These are phyloP conservation scores for Ictalurus punctatus DNA, from an alignment of 2,113 vertebrate genomes.

Conservation along the genomic window DNA sequence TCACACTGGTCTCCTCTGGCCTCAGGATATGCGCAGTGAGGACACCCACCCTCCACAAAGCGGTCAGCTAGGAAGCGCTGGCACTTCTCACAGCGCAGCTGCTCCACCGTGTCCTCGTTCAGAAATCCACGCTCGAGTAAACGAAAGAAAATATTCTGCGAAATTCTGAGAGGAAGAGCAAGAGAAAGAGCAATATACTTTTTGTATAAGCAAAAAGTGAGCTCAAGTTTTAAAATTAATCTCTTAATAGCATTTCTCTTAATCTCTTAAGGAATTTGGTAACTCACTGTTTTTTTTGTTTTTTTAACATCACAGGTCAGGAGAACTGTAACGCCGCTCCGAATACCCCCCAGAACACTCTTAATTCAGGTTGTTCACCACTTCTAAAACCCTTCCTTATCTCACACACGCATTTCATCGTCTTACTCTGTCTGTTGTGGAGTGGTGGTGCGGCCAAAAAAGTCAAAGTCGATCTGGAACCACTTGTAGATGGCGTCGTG, in stretches of 20 bases:
- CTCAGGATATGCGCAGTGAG: conserved; percentile 85
- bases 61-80: conserved; percentile 90
- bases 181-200: background rate
- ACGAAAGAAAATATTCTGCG: conserved; percentile 90
- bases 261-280: background rate
- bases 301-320: background rate
- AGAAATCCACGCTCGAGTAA: conserved; percentile 79
- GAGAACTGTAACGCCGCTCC: background rate
- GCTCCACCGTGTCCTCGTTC: conserved; percentile 84
- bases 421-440: conserved; percentile 84
- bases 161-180: conserved; percentile 74
- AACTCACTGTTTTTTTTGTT: background rate
- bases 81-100: conserved; percentile 85
- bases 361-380: background rate
- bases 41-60: conserved; percentile 93
- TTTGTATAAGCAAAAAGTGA: background rate
- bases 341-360: background rate
- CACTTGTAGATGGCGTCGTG: conserved; percentile 86
- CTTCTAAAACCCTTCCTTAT: background rate
- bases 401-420: background rate
- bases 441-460: conserved; percentile 92
- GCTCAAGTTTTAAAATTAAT: background rate
- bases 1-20: conserved; percentile 97
- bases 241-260: background rate
- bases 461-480: conserved; percentile 91